Percentiles rank a stretch among this genome's conserved stretches.
Evolutionary conservation across 2,113 vertebrate genomes (phyloP).

Genomic region (Mesocricetus auratus): DNA sequence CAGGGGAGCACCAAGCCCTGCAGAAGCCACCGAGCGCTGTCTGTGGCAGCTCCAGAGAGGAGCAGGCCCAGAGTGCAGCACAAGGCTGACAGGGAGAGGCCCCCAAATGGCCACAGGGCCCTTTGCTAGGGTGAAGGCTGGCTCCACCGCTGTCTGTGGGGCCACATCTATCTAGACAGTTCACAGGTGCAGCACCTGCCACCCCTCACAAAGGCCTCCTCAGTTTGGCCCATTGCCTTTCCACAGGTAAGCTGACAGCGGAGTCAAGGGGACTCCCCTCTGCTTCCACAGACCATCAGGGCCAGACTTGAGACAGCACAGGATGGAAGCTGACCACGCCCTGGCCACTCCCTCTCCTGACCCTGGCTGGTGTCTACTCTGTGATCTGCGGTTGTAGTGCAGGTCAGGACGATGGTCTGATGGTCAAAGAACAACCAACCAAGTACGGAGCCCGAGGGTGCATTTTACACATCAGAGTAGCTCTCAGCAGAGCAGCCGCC

Average conservation of each 20-base stretch:
- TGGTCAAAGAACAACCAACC: not conserved
- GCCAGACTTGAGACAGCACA: not conserved
- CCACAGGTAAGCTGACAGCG: not conserved
- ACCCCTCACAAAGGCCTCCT: not conserved
- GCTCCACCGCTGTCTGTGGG: not conserved
- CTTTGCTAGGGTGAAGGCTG: not conserved
- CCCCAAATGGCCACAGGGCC: not conserved
- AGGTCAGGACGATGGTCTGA: not conserved
- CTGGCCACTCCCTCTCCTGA: not conserved
- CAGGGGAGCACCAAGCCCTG: not conserved
- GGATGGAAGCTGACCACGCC: not conserved
- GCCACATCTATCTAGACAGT: not conserved
- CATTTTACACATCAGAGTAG: too few species aligned
- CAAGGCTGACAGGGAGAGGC: too few species aligned
- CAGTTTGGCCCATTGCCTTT: not conserved
- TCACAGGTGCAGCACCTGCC: not conserved
- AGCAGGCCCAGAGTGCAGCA: not conserved
- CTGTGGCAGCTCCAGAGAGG: not conserved
- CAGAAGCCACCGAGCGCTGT: not conserved
- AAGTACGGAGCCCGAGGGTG: accelerated
- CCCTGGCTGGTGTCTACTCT: not conserved
- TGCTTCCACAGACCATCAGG: not conserved
- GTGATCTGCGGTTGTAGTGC: accelerated
- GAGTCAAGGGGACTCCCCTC: not conserved
- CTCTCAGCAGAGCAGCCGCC: accelerated